Evolutionary conservation across 2,113 vertebrate genomes (phyloP), one percentile per base, ranked within the genome.

Genomic region (Nettapus auritus): DNA sequence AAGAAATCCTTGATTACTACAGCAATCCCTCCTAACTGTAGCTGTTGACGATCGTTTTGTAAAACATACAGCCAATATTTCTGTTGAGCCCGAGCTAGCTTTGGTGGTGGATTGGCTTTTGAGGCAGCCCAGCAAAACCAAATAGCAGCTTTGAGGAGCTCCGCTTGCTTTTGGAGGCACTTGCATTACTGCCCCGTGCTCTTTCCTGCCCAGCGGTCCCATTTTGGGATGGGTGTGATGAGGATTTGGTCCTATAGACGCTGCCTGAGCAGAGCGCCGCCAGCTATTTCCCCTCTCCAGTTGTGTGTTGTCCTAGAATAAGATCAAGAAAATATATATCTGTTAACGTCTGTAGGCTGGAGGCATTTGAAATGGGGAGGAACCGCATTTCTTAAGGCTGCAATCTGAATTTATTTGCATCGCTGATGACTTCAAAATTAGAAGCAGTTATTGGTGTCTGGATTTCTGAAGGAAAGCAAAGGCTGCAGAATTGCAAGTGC

Each of bases 321-420:
- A 69, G 63, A 57, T 15, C 26, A 33, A 36, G 40, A 50, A 69
- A 69, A 73, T 4, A 14, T 21, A 0, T 4, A 19, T 26, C 46
- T 46, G 73, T 9, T 60, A 7, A 6, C 11, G 29, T 17, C 52
- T 53, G 64, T 22, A 16, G 55, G 55, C 76, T 75, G 62, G 28
- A 67, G 60, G 79, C 59, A 34, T 34, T 29, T 26, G 53, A 48
- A 62, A 42, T 11, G 0, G 74, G 79, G 34, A 48, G 28, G 46
- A 26, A n/a, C 46, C 11, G 6, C 13, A 4, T 28, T 88, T 71
- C 67, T 83, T 11, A 4, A 62, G 59, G 60, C 59, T 42, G 67
- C 59, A 28, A 60, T 55, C 78, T 67, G 71, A 76, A 76, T 75
- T 63, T 36, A 66, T 82, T 88, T 57, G 78, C 78, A 52, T 82